These are phyloP conservation scores for Epizoanthus scotinus DNA, from an alignment of 92 coral and sea anemone genomes.

Conservation along the genomic window DNA sequence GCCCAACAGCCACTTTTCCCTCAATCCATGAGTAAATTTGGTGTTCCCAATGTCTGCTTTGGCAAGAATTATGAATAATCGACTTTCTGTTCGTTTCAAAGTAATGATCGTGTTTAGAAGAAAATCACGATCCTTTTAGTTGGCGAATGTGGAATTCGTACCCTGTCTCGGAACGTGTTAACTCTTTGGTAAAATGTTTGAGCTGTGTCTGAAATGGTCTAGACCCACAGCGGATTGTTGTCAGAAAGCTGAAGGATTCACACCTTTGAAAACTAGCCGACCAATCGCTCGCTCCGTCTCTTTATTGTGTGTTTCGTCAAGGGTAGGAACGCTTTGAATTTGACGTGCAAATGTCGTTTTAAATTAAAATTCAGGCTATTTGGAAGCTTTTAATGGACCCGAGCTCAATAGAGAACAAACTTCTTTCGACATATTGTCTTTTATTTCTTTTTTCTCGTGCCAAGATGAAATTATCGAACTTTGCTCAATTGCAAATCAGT, in stretches of 20 bases:
- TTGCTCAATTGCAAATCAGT: slow-evolving; percentile 1
- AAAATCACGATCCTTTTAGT: not conserved
- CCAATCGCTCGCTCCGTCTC: slow-evolving; percentile 44
- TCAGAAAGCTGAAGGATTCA: slow-evolving; percentile 34
- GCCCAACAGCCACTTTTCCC: not conserved
- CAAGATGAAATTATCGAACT: not conserved
- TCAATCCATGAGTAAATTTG: not conserved
- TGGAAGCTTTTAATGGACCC: slow-evolving; percentile 5
- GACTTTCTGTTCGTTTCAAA: not conserved
- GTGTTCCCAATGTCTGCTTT: not conserved
- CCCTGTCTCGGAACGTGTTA: slow-evolving; percentile 44
- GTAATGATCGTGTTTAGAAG: too few relatives aligned
- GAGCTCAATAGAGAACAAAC: slow-evolving; percentile 17
- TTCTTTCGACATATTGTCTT: slow-evolving; percentile 3
- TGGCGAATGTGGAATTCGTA: not conserved
- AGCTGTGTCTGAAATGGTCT: slow-evolving; percentile 41
- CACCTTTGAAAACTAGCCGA: slow-evolving; percentile 40
- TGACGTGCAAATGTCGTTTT: not conserved
- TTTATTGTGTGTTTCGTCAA: slow-evolving; percentile 38
- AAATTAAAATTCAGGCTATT: not conserved
- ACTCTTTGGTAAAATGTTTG: slow-evolving; percentile 46
- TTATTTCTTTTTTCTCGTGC: slow-evolving; percentile 25
- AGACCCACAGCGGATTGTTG: slow-evolving; percentile 34
- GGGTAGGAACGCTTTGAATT: slow-evolving; percentile 11
- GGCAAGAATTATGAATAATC: too few relatives aligned